A percentile compares a stretch with the other conserved stretches of the same genome.
Evolutionary conservation across 2,797 vertebrate species (phyloP).

Genomic region (Catostomus latipinnis): DNA sequence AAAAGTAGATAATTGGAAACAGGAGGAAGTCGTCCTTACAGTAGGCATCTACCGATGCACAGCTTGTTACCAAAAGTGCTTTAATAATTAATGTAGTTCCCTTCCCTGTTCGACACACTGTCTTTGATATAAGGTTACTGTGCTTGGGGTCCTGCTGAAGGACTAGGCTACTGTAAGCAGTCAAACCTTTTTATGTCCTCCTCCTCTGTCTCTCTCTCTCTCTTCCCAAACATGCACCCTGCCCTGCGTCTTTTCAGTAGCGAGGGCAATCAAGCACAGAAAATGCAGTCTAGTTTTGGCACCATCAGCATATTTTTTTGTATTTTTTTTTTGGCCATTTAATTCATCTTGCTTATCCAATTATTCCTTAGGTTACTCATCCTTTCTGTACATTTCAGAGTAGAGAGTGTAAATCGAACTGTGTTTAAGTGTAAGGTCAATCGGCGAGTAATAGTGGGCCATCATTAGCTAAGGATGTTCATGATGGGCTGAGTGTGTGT

Average conservation of each 20-base stretch:
- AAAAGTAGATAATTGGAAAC: constrained; percentile 76
- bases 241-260: constrained; percentile 58
- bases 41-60: constrained; percentile 69
- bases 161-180: constrained; percentile 61
- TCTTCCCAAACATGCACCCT: constrained; percentile 57
- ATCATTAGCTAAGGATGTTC: constrained; percentile 57
- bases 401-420: constrained; percentile 32
- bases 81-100: constrained; percentile 81
- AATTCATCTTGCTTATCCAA: constrained; percentile 61
- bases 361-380: constrained; percentile 57
- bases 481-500: constrained; percentile 28
- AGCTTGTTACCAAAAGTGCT: constrained; percentile 77
- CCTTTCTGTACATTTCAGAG: constrained; percentile 48
- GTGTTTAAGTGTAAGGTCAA: constrained; percentile 54
- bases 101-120: constrained; percentile 74
- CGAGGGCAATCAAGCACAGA: constrained; percentile 55
- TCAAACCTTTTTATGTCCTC: constrained; percentile 80
- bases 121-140: constrained; percentile 83
- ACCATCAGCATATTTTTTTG: constrained; percentile 61
- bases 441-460: constrained; percentile 44
- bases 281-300: constrained; percentile 34
- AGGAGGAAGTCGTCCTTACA: constrained; percentile 71
- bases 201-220: constrained; percentile 42
- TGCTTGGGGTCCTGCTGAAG: constrained; percentile 72
- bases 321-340: constrained; percentile 45